Percentiles rank a stretch among this genome's conserved stretches.
phyloP scores from a whole-genome alignment of 2,888 invertebrate genomes.

The Drosophila monieri region DNA sequence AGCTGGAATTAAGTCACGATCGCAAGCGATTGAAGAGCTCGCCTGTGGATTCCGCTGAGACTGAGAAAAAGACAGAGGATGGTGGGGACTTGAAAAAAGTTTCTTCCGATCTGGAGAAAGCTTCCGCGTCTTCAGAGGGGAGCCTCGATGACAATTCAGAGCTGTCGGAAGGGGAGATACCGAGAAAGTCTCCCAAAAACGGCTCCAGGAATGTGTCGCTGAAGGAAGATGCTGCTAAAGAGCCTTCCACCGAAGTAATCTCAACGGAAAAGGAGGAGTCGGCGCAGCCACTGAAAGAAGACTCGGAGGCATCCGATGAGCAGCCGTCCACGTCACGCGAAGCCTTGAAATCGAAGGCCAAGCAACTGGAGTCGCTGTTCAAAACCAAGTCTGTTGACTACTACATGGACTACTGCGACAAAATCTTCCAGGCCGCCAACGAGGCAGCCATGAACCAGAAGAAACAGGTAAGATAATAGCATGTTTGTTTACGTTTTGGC shows the following conservation, averaged over 20 bases:
- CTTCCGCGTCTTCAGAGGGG: neutral
- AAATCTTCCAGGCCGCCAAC: neutral
- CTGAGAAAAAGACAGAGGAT: neutral
- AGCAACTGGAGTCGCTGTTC: neutral
- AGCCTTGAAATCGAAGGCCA: neutral
- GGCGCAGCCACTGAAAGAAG: neutral
- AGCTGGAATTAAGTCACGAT: slow-evolving; percentile 30
- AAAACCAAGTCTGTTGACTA: neutral
- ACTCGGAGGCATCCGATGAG: neutral
- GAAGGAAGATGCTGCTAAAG: neutral
- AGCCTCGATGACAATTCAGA: neutral
- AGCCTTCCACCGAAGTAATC: neutral
- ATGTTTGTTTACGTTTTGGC: neutral
- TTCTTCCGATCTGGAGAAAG: neutral
- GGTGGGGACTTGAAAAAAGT: neutral
- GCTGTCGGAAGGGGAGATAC: neutral
- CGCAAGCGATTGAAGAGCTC: slow-evolving; percentile 22
- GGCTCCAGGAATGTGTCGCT: neutral
- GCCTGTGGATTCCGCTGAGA: neutral
- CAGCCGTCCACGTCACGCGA: neutral
- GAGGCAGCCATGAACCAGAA: neutral
- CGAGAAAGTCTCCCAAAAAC: neutral
- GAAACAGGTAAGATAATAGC: neutral
- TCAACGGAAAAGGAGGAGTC: neutral
- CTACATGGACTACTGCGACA: neutral